phyloP scores from a whole-genome alignment of 2,888 invertebrate species.

The Nemotelus nigrinus region DNA sequence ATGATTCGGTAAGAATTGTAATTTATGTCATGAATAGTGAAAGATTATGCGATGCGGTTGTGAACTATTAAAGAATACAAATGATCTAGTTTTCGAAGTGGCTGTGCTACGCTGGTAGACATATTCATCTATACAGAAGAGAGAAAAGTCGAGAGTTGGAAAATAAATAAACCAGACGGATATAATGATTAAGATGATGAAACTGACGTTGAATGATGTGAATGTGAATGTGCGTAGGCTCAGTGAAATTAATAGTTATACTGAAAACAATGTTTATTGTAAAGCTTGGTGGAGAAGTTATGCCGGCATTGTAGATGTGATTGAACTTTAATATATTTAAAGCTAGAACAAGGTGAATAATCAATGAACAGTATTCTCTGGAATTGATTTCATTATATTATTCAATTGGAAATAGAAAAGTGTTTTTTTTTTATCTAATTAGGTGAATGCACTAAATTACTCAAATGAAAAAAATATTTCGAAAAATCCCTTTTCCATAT shows the following conservation, averaged over 20 bases:
- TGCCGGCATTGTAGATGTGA: too few relatives aligned
- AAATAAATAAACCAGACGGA: conserved; percentile 32
- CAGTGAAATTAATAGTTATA: conserved; percentile 37
- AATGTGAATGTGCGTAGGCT: conserved; percentile 26
- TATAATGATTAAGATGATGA: conserved; percentile 17
- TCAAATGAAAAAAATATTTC: background rate
- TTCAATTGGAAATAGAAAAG: background rate
- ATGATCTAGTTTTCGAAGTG: too few relatives aligned
- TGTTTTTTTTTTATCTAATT: background rate
- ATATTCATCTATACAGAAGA: background rate
- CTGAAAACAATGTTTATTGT: conserved; percentile 5
- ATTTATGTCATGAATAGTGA: conserved; percentile 22
- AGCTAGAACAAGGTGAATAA: background rate
- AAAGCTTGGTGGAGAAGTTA: too few relatives aligned
- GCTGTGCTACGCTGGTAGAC: background rate
- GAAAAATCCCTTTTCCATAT: too few relatives aligned
- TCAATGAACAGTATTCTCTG: background rate
- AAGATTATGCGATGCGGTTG: background rate
- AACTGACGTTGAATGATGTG: background rate
- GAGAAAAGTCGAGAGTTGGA: background rate
- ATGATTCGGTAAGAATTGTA: conserved; percentile 34
- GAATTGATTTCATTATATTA: background rate
- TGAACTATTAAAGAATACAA: background rate
- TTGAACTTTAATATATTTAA: too few relatives aligned
- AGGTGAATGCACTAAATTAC: background rate